A percentile compares a stretch with the other conserved stretches of the same genome.
These are phyloP conservation scores for Diabrotica balteata DNA, from an alignment of 2,888 invertebrate species.

Conservation along the genomic window DNA sequence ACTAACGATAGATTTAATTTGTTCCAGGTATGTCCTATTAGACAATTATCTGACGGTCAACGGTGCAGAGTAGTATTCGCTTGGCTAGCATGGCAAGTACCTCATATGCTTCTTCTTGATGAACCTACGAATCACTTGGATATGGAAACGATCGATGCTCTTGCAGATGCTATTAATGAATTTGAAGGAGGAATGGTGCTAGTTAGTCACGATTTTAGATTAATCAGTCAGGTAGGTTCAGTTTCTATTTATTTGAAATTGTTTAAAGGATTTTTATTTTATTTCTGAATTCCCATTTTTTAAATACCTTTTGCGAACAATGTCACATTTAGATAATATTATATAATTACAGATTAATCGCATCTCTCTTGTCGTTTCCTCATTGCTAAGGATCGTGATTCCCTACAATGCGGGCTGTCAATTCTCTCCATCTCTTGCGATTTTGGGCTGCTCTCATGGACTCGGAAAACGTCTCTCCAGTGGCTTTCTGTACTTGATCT, in stretches of 20 bases:
- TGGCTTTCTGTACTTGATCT: no score
- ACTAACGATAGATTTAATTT: background rate
- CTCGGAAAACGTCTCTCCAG: no score
- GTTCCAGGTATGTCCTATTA: conserved; percentile 85
- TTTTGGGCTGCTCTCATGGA: no score
- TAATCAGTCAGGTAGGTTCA: conserved; percentile 88
- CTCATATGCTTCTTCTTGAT: conserved; percentile 86
- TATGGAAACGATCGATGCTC: conserved; percentile 97
- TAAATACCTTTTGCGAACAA: no score
- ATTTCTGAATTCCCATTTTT: no score
- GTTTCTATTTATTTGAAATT: conserved; percentile 16
- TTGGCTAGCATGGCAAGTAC: conserved; percentile 97
- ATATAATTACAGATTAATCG: no score
- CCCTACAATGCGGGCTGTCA: no score
- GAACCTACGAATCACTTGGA: conserved; percentile 95
- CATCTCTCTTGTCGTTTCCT: no score
- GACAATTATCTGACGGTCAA: conserved; percentile 96
- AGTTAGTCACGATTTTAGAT: conserved; percentile 99
- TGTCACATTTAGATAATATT: no score
- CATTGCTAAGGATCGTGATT: no score
- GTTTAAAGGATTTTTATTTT: no score
- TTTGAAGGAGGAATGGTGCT: conserved; percentile 99
- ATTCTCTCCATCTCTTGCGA: no score
- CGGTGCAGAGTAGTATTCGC: conserved; percentile 98
- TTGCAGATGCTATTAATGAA: conserved; percentile 96